Percentiles rank a stretch among this genome's conserved stretches.
phyloP scores from a whole-genome alignment of 2,797 vertebrate species.

The Acipenser ruthenus region DNA sequence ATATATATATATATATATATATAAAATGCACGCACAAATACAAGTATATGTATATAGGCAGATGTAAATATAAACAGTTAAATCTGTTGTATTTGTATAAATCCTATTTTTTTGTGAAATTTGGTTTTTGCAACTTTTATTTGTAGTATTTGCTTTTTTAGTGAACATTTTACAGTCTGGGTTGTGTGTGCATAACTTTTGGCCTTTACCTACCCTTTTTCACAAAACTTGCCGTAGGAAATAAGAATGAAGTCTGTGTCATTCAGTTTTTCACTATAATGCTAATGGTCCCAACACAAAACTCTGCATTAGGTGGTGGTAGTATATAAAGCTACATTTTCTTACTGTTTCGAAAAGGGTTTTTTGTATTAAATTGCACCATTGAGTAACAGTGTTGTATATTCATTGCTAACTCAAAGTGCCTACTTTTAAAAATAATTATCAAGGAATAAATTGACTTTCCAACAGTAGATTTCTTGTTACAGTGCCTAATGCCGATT shows the following conservation, averaged over 20 bases:
- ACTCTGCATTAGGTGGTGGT: no score
- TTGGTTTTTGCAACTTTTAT: conserved; percentile 28
- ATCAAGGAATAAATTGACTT: conserved; percentile 38
- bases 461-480: conserved; percentile 12
- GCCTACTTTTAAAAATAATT: conserved; percentile 48
- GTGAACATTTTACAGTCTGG: conserved; percentile 29
- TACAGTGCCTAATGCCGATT: conserved; percentile 11
- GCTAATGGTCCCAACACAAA: no score
- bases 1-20: no score
- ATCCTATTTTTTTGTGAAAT: conserved; percentile 9
- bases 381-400: conserved; percentile 32
- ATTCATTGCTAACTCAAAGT: conserved; percentile 40
- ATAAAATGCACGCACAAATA: neutral
- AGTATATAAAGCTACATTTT: no score
- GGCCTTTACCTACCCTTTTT: conserved; percentile 1
- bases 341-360: no score
- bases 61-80: conserved; percentile 11
- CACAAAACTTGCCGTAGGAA: neutral
- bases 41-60: conserved; percentile 2
- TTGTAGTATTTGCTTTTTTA: conserved; percentile 37
- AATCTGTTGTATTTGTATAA: conserved; percentile 11
- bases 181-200: conserved; percentile 2
- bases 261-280: no score
- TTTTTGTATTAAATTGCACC: neutral
- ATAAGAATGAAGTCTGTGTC: neutral